Percentiles rank a stretch among this genome's conserved stretches.
phyloP scores from a whole-genome alignment of 2,888 invertebrate genomes.

The Leucania comma region DNA sequence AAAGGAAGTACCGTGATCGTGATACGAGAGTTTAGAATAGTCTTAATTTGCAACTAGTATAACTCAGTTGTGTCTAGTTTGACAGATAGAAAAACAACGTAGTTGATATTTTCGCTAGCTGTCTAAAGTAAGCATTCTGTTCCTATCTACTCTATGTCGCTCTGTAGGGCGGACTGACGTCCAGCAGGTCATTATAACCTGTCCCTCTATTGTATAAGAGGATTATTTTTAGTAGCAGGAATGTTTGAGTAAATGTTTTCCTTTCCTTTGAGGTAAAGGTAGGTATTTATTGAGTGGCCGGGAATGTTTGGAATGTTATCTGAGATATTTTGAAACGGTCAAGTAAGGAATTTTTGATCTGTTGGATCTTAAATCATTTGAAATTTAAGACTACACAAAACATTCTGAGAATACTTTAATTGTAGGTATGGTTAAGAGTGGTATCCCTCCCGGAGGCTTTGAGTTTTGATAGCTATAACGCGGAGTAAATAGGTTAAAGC shows the following conservation, averaged over 20 bases:
- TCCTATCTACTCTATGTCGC: not conserved
- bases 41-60: too few species aligned
- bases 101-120: too few species aligned
- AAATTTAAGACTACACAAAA: not conserved
- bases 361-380: not conserved
- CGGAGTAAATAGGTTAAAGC: not conserved
- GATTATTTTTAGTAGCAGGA: slow-evolving; percentile 46
- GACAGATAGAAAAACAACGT: too few species aligned
- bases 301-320: slow-evolving; percentile 9
- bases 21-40: too few species aligned
- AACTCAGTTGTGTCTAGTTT: too few species aligned
- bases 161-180: slow-evolving; percentile 22
- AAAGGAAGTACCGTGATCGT: too few species aligned
- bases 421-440: not conserved
- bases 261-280: slow-evolving; percentile 24
- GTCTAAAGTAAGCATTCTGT: not conserved
- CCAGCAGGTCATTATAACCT: slow-evolving; percentile 48
- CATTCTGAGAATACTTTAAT: not conserved
- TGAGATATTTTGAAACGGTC: slow-evolving; percentile 1
- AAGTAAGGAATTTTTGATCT: not conserved
- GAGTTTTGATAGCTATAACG: not conserved
- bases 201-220: slow-evolving; percentile 34
- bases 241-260: slow-evolving; percentile 39
- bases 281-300: slow-evolving; percentile 39
- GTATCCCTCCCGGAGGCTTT: not conserved